These are phyloP conservation scores for Chymomyza caudatula DNA, from an alignment of 2,888 invertebrate species.

Conservation along the genomic window DNA sequence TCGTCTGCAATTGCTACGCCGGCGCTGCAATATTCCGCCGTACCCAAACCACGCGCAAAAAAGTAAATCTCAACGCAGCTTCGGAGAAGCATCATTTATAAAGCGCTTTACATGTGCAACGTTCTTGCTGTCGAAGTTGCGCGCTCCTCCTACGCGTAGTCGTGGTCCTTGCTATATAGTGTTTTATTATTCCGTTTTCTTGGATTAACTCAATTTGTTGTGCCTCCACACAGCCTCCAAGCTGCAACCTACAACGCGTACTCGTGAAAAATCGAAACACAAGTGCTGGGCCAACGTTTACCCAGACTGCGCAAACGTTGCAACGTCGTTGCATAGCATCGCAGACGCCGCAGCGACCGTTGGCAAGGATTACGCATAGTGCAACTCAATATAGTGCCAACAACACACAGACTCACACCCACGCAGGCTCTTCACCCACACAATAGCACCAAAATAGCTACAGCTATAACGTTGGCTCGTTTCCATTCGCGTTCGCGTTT, in stretches of 20 bases:
- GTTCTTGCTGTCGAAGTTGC: background rate
- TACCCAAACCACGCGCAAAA: slow-evolving; percentile 10
- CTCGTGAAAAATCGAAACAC: slow-evolving; percentile 56
- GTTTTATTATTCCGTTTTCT: slow-evolving; percentile 71
- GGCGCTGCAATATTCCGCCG: slow-evolving; percentile 5
- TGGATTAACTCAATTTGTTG: slow-evolving; percentile 72
- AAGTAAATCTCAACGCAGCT: slow-evolving; percentile 66
- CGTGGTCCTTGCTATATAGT: slow-evolving; percentile 15
- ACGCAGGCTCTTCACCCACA: slow-evolving; percentile 15
- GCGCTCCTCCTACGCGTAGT: slow-evolving; percentile 15
- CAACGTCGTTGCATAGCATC: too few relatives aligned
- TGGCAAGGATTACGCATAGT: slow-evolving; percentile 48
- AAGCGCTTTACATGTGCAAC: slow-evolving; percentile 43
- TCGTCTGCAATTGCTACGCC: slow-evolving; percentile 33
- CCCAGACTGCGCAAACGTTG: slow-evolving; percentile 4
- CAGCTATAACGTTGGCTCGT: background rate
- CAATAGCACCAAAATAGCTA: slow-evolving; percentile 17
- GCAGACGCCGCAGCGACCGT: slow-evolving; percentile 18
- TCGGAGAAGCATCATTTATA: slow-evolving; percentile 62
- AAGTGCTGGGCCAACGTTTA: slow-evolving; percentile 39
- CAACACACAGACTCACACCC: slow-evolving; percentile 23
- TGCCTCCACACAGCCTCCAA: slow-evolving; percentile 24
- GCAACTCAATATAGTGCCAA: slow-evolving; percentile 48
- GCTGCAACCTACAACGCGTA: slow-evolving; percentile 7
- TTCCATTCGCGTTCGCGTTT: background rate